Base-by-base conservation (phyloP, 2,113 vertebrate genomes). In the Parus major region DNA sequence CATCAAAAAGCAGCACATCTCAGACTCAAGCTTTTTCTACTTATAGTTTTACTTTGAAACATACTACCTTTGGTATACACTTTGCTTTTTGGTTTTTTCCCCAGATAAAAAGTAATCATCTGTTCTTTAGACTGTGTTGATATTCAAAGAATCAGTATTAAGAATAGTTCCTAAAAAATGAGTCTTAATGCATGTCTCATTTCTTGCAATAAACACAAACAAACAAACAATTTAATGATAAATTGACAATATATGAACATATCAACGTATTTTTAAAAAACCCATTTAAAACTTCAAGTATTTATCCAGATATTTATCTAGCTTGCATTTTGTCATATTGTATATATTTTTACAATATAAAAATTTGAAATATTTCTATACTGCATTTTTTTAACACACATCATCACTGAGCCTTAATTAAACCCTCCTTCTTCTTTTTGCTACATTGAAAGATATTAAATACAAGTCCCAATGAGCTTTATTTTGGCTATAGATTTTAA, bases 11-110 rank as follows among this genome's bases (percentile, higher is more conserved):
- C 19, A 83, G 12, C 9, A 52, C 7, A 56, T 27, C 42, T 69
- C 21, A 57, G 21, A 57, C 12, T 66, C 35, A 84, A 70, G 11
- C 5, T 55, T 66, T 78, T 89, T 59, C 42, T 52, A 24, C 12
- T 64, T 77, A 39, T 39, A 22, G 35, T 76, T 82, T 88, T 50
- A 29, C 41, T 72, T 55, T 77, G 44, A 82, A 31, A 2, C 18
- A 35, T 12, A 8, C 3, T 70, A 20, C 9, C 24, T 57, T 57
- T 41, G 17, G 42, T 19, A 56, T 2, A 9, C 0, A 1, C 15
- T 84, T 68, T 55, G 12, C 14, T 22, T 9, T 23, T 33, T 41
- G 21, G 1, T 0, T 2, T 44, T 50, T 88, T 49, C 35, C 17
- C 27, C n/a, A 39, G 15, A 36, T 39, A 57, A 78, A 81, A 87